Conservation (phyloP, 92 coral and sea anemone genomes). For the Actinostola sp. region DNA sequence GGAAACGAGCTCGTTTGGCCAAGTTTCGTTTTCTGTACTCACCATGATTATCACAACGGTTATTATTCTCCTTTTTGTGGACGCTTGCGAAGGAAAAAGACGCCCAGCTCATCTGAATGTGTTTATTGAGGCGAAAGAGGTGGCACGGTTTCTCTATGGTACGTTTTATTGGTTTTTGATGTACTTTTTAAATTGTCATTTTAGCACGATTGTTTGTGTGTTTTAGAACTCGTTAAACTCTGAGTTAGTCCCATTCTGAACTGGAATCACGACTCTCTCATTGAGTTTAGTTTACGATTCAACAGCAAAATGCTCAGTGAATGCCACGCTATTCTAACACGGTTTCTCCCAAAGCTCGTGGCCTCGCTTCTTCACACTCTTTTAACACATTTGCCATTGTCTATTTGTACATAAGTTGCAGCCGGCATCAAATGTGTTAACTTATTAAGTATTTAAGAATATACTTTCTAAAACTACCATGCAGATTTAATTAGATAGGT, state of each 20-base stretch:
- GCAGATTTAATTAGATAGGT: too few relatives aligned
- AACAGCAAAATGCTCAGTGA: neutral
- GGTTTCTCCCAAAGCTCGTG: too few relatives aligned
- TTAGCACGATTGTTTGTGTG: slow-evolving; percentile 12
- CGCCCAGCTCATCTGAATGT: slow-evolving; percentile 72
- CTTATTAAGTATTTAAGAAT: too few relatives aligned
- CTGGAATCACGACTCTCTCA: too few relatives aligned
- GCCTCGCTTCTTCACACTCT: too few relatives aligned
- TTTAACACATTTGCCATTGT: too few relatives aligned
- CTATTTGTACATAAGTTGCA: too few relatives aligned
- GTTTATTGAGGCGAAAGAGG: slow-evolving; percentile 75
- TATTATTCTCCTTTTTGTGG: neutral
- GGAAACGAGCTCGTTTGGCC: neutral
- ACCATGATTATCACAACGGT: neutral
- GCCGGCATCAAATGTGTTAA: too few relatives aligned
- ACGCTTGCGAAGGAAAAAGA: slow-evolving; percentile 7
- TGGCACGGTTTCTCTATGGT: slow-evolving; percentile 89
- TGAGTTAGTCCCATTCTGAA: neutral
- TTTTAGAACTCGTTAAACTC: slow-evolving; percentile 1
- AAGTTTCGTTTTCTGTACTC: too few relatives aligned
- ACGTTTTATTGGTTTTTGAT: slow-evolving; percentile 31
- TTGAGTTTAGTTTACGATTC: too few relatives aligned
- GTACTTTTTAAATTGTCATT: slow-evolving; percentile 30
- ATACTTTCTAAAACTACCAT: too few relatives aligned
- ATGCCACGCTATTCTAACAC: too few relatives aligned